Base-by-base conservation (phyloP, 2,797 vertebrate genomes). In the Argentina silus region DNA sequence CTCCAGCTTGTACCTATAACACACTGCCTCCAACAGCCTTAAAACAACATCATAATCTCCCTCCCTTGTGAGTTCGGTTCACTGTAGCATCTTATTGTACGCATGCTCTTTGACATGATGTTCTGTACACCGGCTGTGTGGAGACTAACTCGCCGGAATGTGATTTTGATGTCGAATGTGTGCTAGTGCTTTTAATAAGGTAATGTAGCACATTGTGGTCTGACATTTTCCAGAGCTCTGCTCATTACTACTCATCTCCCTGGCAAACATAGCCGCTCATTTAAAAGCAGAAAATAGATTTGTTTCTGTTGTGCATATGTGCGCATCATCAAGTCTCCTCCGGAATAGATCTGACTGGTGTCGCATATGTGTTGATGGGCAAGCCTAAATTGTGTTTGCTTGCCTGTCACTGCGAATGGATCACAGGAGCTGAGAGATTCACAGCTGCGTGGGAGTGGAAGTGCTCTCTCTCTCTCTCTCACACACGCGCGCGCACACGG, bases 361-460 rank as follows among this genome's bases (percentile, higher is more conserved):
- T 84, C 82, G 81, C 80, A 72, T 85, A 78, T 66, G 76, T 80
- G 87, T 86, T 86, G 86, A 91, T 83, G 87, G 78, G 81, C 74
- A 27, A 82, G 75, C 69, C 87, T 85, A 84, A 88, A 88, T 86
- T 90, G 86, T 84, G 82, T 90, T 89, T 90, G 88, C 83, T 80
- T 84, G 85, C 88, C 85, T 85, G 88, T 91, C 90, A 87, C 81
- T 47, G 43, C 78, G 84, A 77, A 81, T 81, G 82, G 88, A 88
- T 86, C 83, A 85, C 79, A 76, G 71, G 75, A 76, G 57, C 72
- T 19, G 60, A 78, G 59, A 71, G 70, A 88, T 83, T 74, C 71
- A 76, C 84, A 87, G 81, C 87, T 87, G 83, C 59, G 10, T 21
- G 45, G 64, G n/a, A 50, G 47, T 4, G 44, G 65, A 7, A 23